Evolutionary conservation across 2,113 vertebrate genomes (phyloP), one percentile per base, ranked within the genome.

Genomic region (Corythoichthys intestinalis): DNA sequence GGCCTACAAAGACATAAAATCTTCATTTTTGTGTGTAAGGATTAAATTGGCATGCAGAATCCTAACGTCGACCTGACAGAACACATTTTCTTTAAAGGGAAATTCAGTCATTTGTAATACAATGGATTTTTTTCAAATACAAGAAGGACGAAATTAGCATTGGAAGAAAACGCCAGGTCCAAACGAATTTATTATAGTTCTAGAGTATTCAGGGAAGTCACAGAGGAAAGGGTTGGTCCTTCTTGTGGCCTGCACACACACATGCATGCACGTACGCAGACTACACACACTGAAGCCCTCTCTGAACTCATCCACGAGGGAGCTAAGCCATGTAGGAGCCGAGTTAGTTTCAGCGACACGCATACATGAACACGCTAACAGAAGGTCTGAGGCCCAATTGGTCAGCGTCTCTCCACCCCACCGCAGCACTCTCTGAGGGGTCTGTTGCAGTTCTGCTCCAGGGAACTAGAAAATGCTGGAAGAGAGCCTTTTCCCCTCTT

Each of bases 401-500:
- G 91, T 90, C 86, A 85, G 77, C 70, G 63, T 86, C 82, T 87
- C 88, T 86, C 88, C 87, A 89, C 88, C 85, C 89, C 86, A 88
- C 83, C 85, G 75, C 84, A 65, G 66, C 85, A 89, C 80, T 86
- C 89, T 92, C 89, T 76, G 82, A 88, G 85, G 89, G 87, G 88
- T 87, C 87, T 91, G 85, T 89, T 91, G 90, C 86, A 91, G 88
- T 81, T 83, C 77, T 87, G 86, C 89, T 91, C 85, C 80, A 85
- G 85, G 83, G 83, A 83, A 85, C 86, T 91, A 44, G 86, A 84
- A 90, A 89, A 91, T 58, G 78, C 90, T 86, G 74, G 44, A 85
- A 89, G 88, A 84, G 88, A 86, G 79, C 65, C 82, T 87, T 85
- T 82, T 73, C 5, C 35, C 59, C 52, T 20, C 64, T 75, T 75